These are phyloP conservation scores for Momotus momota DNA, from an alignment of 2,797 vertebrate species.

Conservation along the genomic window DNA sequence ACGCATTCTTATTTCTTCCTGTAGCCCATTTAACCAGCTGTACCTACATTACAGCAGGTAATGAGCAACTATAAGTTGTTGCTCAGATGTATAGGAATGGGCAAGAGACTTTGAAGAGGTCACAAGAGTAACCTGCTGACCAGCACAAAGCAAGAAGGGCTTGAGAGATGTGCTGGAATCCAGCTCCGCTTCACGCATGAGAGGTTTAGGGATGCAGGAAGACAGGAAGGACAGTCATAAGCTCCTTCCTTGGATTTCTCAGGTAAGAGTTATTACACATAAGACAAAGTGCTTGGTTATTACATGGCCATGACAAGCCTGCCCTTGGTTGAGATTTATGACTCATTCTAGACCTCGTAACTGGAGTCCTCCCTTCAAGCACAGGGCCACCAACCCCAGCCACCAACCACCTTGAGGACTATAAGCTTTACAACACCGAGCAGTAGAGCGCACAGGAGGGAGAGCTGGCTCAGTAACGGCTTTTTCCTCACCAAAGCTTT, in stretches of 20 bases:
- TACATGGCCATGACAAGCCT: background rate
- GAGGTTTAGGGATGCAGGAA: background rate
- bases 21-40: background rate
- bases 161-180: background rate
- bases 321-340: background rate
- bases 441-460: background rate
- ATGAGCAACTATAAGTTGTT: background rate
- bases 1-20: background rate
- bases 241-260: background rate
- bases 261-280: background rate
- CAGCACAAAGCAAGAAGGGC: background rate
- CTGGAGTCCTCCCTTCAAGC: background rate
- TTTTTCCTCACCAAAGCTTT: background rate
- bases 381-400: background rate
- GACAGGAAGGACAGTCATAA: background rate
- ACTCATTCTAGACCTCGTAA: background rate
- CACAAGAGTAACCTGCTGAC: background rate
- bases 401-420: fast-evolving
- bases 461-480: background rate
- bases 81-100: background rate
- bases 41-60: background rate
- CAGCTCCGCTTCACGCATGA: background rate
- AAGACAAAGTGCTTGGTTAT: background rate
- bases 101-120: background rate
- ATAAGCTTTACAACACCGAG: fast-evolving